Percentiles rank a stretch among this genome's conserved stretches.
Conservation (phyloP, 2,888 invertebrate genomes). For the Eupeodes latifasciatus region DNA sequence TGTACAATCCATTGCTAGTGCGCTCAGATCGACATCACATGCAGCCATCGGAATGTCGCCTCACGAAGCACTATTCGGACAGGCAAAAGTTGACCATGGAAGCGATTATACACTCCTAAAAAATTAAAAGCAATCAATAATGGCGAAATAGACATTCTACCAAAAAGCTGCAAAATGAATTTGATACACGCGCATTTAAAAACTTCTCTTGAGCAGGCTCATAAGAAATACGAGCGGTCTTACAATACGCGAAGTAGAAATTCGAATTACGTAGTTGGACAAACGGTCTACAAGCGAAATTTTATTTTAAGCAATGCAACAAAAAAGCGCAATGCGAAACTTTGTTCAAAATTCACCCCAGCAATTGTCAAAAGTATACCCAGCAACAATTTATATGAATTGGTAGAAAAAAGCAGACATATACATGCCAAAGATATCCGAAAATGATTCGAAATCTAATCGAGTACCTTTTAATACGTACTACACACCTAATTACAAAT, state of each 20-base stretch:
- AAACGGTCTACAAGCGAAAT: background rate
- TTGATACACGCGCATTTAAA: background rate
- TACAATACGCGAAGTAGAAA: background rate
- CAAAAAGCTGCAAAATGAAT: slow-evolving; percentile 13
- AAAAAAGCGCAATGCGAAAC: background rate
- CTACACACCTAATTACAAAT: too few relatives aligned
- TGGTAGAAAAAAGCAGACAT: background rate
- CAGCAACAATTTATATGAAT: background rate
- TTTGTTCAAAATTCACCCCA: too few relatives aligned
- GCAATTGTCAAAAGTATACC: too few relatives aligned
- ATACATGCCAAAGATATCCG: background rate
- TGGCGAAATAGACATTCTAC: background rate
- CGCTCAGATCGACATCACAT: background rate
- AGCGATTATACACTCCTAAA: background rate
- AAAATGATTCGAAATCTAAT: background rate
- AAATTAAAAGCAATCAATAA: background rate
- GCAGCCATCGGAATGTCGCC: background rate
- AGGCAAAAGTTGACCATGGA: background rate
- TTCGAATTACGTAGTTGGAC: background rate
- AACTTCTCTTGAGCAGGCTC: background rate
- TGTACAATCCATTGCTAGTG: background rate
- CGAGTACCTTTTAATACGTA: background rate
- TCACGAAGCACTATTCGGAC: background rate
- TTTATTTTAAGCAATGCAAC: background rate
- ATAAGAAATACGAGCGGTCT: background rate